Base-by-base conservation (phyloP, 64 coral and sea anemone genomes). In the Stichodactyla helianthus region DNA sequence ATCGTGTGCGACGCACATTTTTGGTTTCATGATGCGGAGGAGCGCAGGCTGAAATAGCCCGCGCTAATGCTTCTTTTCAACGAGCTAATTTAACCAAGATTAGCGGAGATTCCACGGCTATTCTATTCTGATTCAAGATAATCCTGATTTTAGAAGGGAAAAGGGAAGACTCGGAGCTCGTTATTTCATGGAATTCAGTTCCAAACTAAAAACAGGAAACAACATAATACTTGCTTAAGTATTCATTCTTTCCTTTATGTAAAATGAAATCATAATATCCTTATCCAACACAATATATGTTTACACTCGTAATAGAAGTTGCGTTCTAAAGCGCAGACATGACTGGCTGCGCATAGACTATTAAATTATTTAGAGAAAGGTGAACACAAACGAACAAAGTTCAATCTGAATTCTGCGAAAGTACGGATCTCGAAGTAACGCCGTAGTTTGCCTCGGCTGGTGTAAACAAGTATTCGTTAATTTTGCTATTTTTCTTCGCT, bases 91-190 rank as follows among this genome's bases (percentile, higher is more conserved):
- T 52, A 81, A 44, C 78, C 26, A n/a, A 81, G 78, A 81, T 81
- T 81, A 81, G 25, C 10, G 14, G 52, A 81, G 78, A 52, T 81
- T 54, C 20, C 53, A 8, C 11, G 27, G 68, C 68, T 74, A 74
- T 74, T 65, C 62, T 65, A 65, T 7, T 7, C 62, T 81, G 44
- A 52, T 16, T 81, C 52, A 28, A 54, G 52, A 53, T 81, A 81
- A 81, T 81, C 78, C 78, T 19, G 50, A 81, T 13, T 27, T 74
- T 65, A 65, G 19, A 81, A 81, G 78, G 19, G 50, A 81, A 81
- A 51, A 44, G 1, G 17, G 13, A 51, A 52, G 25, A 81, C 6
- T 22, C 5, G 19, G 10, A 11, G 15, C 11, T 81, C 11, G 25
- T n/a, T 74, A 31, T 81, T 79, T 54, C 78, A 20, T 81, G 78